Base-by-base conservation (phyloP, 2,888 invertebrate genomes). In the Alcis repandata region DNA sequence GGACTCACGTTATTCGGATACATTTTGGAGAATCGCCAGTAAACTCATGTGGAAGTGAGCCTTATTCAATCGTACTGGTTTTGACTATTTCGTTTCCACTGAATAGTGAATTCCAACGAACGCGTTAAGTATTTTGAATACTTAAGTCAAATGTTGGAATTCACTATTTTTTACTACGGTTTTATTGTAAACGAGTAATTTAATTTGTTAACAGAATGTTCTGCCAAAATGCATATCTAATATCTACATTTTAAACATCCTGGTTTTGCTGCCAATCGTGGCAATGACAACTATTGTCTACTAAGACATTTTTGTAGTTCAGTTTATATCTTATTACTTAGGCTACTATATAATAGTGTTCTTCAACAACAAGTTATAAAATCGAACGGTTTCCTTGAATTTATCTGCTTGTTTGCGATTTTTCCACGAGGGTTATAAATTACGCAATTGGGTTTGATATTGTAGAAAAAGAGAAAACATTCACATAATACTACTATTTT, bases 1-100 rank as follows among this genome's bases (percentile, higher is more conserved):
- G 15, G 27, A 48, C 10, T 15, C n/a, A 15, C 9, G n/a, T 4
- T 45, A 45, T 33, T 15, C 11, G 15, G 20, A 46, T 32, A 15
- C 38, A 43, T 36, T 64, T 75, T 77, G 74, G 76, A 76, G 57
- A 72, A 66, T 64, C 71, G 78, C 77, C 77, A 77, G 73, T 71
- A 71, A 57, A 69, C 66, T 70, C 70, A 68, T 53, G 69, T 51
- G 65, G 67, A 71, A 43, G 33, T 74, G 70, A 38, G 32, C 33
- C 22, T 54, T 54, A 52, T 40, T 46, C 11, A 32, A n/a, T n/a
- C 48, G 43, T 59, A 19, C 6, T 11, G 19, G 17, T 9, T 20
- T 19, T 6, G 27, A 6, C 27, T 27, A 27, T 27, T 27, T 27
- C 6, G 27, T 2, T 27, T 27, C 6, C 27, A 27, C 2, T 6